Evolutionary conservation across 2,797 vertebrate species (phyloP).

Genomic region (Halcyon chelicuti): DNA sequence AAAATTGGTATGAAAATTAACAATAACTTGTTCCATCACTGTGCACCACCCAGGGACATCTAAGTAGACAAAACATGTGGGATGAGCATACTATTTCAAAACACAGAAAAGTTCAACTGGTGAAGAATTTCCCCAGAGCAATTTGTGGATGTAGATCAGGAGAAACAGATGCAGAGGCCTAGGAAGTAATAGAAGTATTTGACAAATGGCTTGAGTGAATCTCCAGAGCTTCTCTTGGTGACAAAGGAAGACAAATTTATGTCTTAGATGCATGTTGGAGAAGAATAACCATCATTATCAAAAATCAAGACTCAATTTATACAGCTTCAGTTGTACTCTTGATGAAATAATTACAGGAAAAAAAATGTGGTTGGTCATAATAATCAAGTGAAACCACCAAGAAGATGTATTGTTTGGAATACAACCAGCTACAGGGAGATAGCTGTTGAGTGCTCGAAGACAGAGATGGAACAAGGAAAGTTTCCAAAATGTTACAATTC

Average conservation of each 20-base stretch:
- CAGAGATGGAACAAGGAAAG: background rate
- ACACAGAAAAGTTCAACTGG: background rate
- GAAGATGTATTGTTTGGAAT: background rate
- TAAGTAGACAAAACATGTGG: background rate
- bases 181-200: background rate
- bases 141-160: background rate
- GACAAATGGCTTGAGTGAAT: background rate
- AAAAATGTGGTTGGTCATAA: background rate
- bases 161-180: background rate
- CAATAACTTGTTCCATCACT: background rate
- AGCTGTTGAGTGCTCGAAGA: background rate
- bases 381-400: background rate
- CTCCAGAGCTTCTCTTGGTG: background rate
- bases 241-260: background rate
- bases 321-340: background rate
- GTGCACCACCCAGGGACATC: background rate
- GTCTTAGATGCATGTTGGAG: background rate
- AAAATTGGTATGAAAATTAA: background rate
- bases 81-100: background rate
- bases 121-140: background rate
- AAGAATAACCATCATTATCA: background rate
- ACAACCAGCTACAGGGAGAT: background rate
- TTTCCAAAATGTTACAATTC: background rate
- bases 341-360: background rate
- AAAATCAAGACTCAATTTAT: background rate